Conservation (phyloP, 2,888 invertebrate genomes). For the Euphydryas editha region DNA sequence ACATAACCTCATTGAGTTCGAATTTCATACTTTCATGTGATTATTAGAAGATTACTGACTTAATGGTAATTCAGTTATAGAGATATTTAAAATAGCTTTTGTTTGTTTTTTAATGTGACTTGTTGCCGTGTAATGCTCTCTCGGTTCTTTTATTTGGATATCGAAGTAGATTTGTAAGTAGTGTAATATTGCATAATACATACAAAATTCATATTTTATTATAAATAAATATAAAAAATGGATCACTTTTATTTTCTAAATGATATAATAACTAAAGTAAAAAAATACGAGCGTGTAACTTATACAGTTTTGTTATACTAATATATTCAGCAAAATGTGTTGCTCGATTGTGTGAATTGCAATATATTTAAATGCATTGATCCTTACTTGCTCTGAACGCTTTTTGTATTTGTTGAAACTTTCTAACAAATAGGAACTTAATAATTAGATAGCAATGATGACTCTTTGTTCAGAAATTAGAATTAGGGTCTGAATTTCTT, state of each 20-base stretch:
- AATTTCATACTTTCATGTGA: not conserved
- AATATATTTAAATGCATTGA: too few species aligned
- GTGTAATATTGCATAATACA: conserved; percentile 41
- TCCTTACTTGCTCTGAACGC: too few species aligned
- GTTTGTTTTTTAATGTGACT: not conserved
- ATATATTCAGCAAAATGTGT: too few species aligned
- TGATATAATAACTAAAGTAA: not conserved
- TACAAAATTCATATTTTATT: not conserved
- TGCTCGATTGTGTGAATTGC: too few species aligned
- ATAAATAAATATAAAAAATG: not conserved
- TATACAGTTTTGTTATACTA: not conserved
- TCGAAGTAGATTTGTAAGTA: conserved; percentile 62
- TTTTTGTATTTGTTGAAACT: too few species aligned
- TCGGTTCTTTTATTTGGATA: conserved; percentile 61
- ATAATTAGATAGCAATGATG: too few species aligned
- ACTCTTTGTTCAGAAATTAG: too few species aligned
- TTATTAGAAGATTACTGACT: not conserved
- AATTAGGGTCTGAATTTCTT: too few species aligned
- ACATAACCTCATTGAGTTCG: conserved; percentile 8
- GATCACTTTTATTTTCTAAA: not conserved
- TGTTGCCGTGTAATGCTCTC: conserved; percentile 46
- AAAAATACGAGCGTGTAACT: not conserved
- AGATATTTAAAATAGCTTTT: not conserved
- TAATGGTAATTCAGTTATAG: not conserved
- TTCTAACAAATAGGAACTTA: too few species aligned